Percentiles rank a stretch among this genome's conserved stretches.
phyloP scores from a whole-genome alignment of 2,113 vertebrate genomes.

The Grallaria varia region DNA sequence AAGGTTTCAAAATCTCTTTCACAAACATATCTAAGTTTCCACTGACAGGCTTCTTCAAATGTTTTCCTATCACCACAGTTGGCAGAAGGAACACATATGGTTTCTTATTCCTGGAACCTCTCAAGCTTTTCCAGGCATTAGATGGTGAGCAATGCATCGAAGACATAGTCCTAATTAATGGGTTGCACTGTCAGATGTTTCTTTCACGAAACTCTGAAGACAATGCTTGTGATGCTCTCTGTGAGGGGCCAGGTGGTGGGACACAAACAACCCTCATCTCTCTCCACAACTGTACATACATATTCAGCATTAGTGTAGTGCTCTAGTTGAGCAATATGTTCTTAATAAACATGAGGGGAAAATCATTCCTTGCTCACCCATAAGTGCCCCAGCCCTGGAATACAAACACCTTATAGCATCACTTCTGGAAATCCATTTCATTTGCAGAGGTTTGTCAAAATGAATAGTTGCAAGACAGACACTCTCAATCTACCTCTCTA shows the following conservation, averaged over 20 bases:
- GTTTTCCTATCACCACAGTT: not conserved
- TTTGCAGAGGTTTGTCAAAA: not conserved
- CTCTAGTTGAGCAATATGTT: not conserved
- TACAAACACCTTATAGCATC: not conserved
- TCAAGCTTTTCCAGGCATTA: not conserved
- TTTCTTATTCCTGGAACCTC: not conserved
- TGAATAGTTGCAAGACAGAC: not conserved
- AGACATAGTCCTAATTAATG: not conserved
- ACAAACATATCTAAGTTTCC: not conserved
- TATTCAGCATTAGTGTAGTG: not conserved
- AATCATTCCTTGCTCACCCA: not conserved
- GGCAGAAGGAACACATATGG: not conserved
- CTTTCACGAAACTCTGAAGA: not conserved
- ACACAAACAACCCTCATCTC: not conserved
- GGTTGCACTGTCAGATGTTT: not conserved
- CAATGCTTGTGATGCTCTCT: not conserved
- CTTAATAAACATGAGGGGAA: not conserved
- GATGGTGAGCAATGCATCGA: not conserved
- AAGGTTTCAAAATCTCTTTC: not conserved
- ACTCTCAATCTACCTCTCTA: not conserved
- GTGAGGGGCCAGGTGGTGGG: accelerated
- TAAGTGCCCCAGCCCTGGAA: not conserved
- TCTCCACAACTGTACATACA: not conserved
- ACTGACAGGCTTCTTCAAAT: not conserved
- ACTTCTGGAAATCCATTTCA: not conserved